Evolutionary conservation across 2,797 vertebrate species (phyloP).

Genomic region (Poeciliopsis turneri): DNA sequence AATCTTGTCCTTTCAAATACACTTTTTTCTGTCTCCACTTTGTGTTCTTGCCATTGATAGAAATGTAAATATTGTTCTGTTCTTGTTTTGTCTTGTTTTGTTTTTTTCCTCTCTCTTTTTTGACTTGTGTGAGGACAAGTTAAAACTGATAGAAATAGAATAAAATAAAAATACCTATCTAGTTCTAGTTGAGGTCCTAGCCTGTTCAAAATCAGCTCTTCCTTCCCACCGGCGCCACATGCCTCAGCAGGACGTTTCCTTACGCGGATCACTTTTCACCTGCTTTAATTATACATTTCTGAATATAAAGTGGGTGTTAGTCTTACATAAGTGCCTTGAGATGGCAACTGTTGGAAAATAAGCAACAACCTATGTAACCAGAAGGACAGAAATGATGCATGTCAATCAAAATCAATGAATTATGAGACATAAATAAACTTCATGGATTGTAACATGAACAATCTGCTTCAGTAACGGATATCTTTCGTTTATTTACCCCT

Average conservation of each 20-base stretch:
- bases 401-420: not conserved
- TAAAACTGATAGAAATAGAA: too few relatives aligned
- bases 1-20: too few relatives aligned
- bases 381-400: not conserved
- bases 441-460: not conserved
- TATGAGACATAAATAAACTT: not conserved
- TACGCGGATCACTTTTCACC: not conserved
- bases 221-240: not conserved
- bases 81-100: too few relatives aligned
- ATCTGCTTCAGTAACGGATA: not conserved
- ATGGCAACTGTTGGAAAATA: not conserved
- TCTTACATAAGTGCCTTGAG: not conserved
- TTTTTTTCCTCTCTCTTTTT: too few relatives aligned
- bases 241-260: not conserved
- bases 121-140: too few relatives aligned
- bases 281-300: not conserved
- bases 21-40: too few relatives aligned
- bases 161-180: too few relatives aligned
- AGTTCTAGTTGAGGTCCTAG: not conserved
- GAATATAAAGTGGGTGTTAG: not conserved
- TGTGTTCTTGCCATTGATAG: too few relatives aligned
- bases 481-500: not conserved
- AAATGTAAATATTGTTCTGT: too few relatives aligned
- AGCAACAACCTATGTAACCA: not conserved
- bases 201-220: not conserved